phyloP scores from a whole-genome alignment of 2,888 invertebrate genomes.

The Perithous albicinctus region DNA sequence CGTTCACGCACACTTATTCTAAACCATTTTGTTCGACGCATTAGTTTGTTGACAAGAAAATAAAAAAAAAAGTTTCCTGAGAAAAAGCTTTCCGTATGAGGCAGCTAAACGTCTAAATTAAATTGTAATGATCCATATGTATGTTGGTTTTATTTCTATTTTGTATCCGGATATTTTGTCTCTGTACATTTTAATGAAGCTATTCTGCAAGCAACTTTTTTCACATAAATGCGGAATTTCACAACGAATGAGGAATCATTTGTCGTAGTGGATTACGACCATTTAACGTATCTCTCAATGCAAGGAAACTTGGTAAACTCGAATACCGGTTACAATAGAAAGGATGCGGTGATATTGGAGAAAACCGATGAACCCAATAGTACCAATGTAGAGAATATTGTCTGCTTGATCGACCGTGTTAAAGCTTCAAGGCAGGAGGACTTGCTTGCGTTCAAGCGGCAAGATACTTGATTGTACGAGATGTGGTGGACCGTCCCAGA shows the following conservation, averaged over 20 bases:
- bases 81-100: too few relatives aligned
- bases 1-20: too few relatives aligned
- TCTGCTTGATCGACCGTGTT: slow-evolving; percentile 9
- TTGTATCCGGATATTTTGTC: too few relatives aligned
- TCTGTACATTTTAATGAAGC: too few relatives aligned
- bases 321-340: neutral
- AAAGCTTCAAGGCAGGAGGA: neutral
- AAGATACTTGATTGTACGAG: slow-evolving; percentile 15
- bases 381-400: slow-evolving; percentile 16
- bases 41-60: too few relatives aligned
- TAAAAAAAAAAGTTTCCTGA: too few relatives aligned
- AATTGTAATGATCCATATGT: too few relatives aligned
- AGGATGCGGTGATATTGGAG: slow-evolving; percentile 5
- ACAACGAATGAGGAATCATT: neutral
- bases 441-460: neutral
- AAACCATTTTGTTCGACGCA: too few relatives aligned
- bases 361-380: slow-evolving; percentile 1
- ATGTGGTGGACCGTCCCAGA: neutral
- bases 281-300: slow-evolving; percentile 2
- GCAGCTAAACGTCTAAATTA: too few relatives aligned
- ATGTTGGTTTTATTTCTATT: too few relatives aligned
- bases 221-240: too few relatives aligned
- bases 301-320: slow-evolving; percentile 25
- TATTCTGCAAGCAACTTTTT: too few relatives aligned
- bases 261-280: neutral